phyloP scores from a whole-genome alignment of 2,113 vertebrate species.

The Dromiciops gliroides region DNA sequence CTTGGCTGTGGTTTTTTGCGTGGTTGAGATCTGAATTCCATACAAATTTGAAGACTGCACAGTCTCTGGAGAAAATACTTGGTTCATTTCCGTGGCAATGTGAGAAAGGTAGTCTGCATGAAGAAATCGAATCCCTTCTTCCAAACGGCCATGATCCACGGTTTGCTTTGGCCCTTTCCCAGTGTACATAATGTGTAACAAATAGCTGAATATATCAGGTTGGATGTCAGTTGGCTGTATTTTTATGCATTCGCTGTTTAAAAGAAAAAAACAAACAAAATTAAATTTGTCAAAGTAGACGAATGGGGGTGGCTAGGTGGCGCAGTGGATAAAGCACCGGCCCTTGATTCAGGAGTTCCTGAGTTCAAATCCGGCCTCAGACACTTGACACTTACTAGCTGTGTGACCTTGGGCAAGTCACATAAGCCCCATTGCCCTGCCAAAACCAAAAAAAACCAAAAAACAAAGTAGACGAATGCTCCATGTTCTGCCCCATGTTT shows the following conservation, averaged over 20 bases:
- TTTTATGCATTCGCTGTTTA: conserved; percentile 96
- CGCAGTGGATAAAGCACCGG: too few relatives aligned
- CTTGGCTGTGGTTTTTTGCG: conserved; percentile 89
- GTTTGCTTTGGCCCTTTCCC: conserved; percentile 95
- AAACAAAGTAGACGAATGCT: too few relatives aligned
- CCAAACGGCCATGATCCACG: conserved; percentile 92
- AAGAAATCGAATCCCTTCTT: conserved; percentile 97
- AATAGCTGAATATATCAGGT: conserved; percentile 98
- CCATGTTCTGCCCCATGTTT: neutral
- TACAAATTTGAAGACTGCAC: conserved; percentile 96
- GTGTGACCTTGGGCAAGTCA: too few relatives aligned
- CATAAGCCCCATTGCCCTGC: too few relatives aligned
- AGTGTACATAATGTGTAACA: conserved; percentile 98
- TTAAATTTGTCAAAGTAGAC: conserved; percentile 47
- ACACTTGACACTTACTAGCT: too few relatives aligned
- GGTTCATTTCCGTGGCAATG: conserved; percentile 85
- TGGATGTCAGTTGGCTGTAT: conserved; percentile 98
- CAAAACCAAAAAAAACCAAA: too few relatives aligned
- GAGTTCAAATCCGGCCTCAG: too few relatives aligned
- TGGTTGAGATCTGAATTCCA: conserved; percentile 96
- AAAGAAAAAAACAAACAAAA: conserved; percentile 76
- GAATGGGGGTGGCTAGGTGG: too few relatives aligned
- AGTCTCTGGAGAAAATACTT: conserved; percentile 84
- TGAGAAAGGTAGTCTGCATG: conserved; percentile 95
- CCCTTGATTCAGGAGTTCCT: too few relatives aligned